phyloP scores from a whole-genome alignment of 2,113 vertebrate genomes.

The Myiozetetes cayanensis region DNA sequence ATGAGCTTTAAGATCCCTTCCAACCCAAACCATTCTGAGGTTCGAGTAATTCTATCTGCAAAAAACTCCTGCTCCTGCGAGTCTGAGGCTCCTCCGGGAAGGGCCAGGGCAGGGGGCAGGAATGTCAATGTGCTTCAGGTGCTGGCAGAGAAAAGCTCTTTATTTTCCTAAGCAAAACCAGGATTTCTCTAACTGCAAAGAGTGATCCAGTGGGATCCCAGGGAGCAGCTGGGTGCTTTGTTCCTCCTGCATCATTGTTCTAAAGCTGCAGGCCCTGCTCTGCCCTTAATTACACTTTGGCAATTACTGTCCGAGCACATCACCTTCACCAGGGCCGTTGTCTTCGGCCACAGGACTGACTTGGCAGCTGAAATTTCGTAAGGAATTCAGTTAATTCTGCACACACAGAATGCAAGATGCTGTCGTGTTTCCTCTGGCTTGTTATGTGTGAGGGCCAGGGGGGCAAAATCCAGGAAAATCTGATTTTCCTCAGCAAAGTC shows the following conservation, averaged over 20 bases:
- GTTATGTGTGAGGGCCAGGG: background rate
- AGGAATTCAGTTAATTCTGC: background rate
- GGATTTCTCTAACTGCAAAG: background rate
- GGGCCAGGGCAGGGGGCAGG: fast-evolving
- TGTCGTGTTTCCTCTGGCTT: background rate
- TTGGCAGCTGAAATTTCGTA: background rate
- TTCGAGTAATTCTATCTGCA: background rate
- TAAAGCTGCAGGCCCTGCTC: background rate
- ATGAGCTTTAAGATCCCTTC: fast-evolving
- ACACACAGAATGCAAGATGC: background rate
- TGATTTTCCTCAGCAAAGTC: background rate
- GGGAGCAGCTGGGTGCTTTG: background rate
- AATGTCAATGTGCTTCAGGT: background rate
- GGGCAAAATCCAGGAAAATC: background rate
- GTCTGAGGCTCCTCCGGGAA: fast-evolving
- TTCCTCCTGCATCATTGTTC: background rate
- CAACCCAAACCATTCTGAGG: too few species aligned
- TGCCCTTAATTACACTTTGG: background rate
- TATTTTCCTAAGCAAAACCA: background rate
- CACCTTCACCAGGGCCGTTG: fast-evolving
- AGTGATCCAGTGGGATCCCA: fast-evolving
- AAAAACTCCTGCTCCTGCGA: fast-evolving
- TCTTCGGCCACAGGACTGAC: fast-evolving
- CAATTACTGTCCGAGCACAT: background rate
- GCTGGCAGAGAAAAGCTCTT: background rate